Evolutionary conservation across 2,113 vertebrate genomes (phyloP).

Genomic region (Zosterops lateralis): DNA sequence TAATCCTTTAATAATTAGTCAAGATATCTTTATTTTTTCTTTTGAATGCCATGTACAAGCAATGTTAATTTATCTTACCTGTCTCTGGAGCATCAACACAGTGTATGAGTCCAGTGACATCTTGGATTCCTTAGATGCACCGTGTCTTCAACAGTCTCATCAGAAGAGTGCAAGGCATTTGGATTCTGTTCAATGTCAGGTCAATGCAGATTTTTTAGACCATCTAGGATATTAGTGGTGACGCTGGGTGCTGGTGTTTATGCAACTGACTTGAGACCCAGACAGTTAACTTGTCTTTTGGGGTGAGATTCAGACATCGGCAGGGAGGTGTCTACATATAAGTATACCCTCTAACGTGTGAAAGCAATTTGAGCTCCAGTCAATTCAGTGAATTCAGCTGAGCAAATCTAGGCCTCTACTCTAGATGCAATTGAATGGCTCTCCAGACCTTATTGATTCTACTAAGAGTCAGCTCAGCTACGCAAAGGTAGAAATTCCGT

Average conservation of each 20-base stretch:
- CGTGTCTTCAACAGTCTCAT: background rate
- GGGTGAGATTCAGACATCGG: background rate
- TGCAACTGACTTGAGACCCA: background rate
- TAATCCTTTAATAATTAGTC: background rate
- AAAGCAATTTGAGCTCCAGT: background rate
- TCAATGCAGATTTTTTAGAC: background rate
- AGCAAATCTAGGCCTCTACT: background rate
- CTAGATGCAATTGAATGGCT: background rate
- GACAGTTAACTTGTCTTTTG: background rate
- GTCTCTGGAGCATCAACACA: background rate
- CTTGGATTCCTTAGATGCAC: background rate
- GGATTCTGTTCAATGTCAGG: background rate
- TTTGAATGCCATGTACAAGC: rapidly evolving
- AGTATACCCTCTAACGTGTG: background rate
- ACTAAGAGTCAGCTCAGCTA: background rate
- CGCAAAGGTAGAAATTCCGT: background rate
- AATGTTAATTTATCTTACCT: background rate
- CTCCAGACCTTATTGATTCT: background rate
- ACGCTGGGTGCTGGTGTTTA: background rate
- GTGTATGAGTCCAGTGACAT: background rate
- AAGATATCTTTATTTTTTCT: background rate
- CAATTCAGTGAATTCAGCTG: background rate
- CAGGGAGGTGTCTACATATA: background rate
- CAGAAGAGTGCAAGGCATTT: background rate
- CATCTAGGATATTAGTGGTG: background rate